Evolutionary conservation across 2,797 vertebrate species (phyloP).

Genomic region (Rhinella marina): DNA sequence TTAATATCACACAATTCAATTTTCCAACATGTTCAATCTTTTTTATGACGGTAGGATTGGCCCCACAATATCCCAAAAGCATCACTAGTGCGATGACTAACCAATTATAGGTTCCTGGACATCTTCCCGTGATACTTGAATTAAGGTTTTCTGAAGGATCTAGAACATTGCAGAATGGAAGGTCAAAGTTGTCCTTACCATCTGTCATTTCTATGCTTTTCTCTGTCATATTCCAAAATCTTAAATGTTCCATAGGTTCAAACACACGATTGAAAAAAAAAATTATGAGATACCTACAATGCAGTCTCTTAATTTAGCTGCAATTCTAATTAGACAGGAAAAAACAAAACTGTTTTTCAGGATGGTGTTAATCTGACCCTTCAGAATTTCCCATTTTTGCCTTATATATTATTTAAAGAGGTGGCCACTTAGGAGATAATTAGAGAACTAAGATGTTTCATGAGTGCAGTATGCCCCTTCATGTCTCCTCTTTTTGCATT

Average conservation of each 20-base stretch:
- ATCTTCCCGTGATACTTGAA: background rate
- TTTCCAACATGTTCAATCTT: background rate
- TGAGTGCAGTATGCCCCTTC: background rate
- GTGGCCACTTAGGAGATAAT: background rate
- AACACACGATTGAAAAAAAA: no score
- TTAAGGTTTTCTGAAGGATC: background rate
- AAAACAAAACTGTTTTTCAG: background rate
- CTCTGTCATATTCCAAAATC: background rate
- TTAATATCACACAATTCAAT: background rate
- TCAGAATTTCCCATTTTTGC: background rate
- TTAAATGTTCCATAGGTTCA: background rate
- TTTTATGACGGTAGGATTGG: background rate
- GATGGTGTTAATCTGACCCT: background rate
- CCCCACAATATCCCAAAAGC: background rate
- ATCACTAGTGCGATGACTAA: background rate
- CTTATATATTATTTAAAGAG: background rate
- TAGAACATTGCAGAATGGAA: background rate
- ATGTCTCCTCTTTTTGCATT: background rate
- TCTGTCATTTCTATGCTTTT: background rate
- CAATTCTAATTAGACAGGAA: background rate
- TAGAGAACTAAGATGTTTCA: background rate
- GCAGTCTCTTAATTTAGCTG: background rate
- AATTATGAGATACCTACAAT: background rate
- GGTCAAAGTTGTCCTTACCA: background rate
- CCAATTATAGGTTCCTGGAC: background rate